Percentiles rank a stretch among this genome's conserved stretches.
Conservation (phyloP, 2,113 vertebrate species). For the Microcebus ravelobensis region DNA sequence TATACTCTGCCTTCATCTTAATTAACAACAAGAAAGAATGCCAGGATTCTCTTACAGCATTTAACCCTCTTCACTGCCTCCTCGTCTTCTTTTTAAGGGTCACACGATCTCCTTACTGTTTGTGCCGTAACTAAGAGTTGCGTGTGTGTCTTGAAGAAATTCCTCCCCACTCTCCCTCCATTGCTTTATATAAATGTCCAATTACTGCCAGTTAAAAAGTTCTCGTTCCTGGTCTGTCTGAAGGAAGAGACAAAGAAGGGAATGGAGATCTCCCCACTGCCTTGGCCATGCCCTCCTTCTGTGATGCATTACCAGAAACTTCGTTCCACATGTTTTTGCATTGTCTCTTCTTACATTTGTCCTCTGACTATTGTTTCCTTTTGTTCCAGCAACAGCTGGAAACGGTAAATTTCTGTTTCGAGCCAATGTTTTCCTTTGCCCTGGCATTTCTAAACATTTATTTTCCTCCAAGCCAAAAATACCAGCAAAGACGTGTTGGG, state of each 20-base stretch:
- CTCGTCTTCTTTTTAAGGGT: not conserved
- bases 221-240: conserved; percentile 60
- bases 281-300: conserved; percentile 69
- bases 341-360: conserved; percentile 86
- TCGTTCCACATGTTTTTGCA: conserved; percentile 83
- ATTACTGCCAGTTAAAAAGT: conserved; percentile 67
- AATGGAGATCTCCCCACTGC: not conserved
- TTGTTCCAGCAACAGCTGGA: conserved; percentile 87
- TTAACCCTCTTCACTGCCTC: not conserved
- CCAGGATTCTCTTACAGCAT: not conserved
- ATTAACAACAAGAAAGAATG: not conserved
- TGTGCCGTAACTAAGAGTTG: not conserved
- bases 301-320: conserved; percentile 81
- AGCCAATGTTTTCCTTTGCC: conserved; percentile 82
- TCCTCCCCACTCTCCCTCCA: not conserved
- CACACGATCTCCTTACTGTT: not conserved
- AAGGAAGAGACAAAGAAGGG: conserved; percentile 66
- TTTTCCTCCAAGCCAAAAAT: conserved; percentile 66
- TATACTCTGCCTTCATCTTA: not conserved
- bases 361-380: conserved; percentile 84
- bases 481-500: conserved; percentile 58
- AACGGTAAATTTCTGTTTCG: conserved; percentile 85
- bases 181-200: conserved; percentile 67
- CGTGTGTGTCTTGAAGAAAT: not conserved
- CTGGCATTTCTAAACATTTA: conserved; percentile 78